Percentiles rank a stretch among this genome's conserved stretches.
These are phyloP conservation scores for Crematogaster levior DNA, from an alignment of 2,888 invertebrate genomes.

Conservation along the genomic window DNA sequence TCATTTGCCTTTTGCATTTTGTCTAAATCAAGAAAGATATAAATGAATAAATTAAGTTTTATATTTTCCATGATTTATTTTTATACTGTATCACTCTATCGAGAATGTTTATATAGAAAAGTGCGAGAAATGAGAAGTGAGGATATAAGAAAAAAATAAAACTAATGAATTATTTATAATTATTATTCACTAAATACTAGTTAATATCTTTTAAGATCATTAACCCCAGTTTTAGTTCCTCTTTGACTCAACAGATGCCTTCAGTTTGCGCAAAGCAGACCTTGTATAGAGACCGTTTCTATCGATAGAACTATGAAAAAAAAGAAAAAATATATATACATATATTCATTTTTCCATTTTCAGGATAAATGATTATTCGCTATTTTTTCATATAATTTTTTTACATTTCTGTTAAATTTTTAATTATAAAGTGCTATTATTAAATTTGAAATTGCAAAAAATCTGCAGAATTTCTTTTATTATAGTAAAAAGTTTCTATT, in stretches of 20 bases:
- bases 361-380: background rate
- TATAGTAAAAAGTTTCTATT: too few species aligned
- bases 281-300: background rate
- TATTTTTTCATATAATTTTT: background rate
- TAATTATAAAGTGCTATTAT: background rate
- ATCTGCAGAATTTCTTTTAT: background rate
- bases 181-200: background rate
- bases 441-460: background rate
- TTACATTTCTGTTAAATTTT: background rate
- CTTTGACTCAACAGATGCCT: constrained; percentile 12
- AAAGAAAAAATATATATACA: background rate
- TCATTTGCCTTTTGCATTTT: background rate
- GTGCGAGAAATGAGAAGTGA: background rate
- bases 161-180: background rate
- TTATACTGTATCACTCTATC: background rate
- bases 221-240: background rate
- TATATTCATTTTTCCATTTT: background rate
- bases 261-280: background rate
- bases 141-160: background rate
- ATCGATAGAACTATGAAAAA: constrained; percentile 11
- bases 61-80: background rate
- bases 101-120: background rate
- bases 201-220: background rate
- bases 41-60: background rate
- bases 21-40: background rate